phyloP scores from a whole-genome alignment of 2,888 invertebrate species.

The Clistopyga incitator region DNA sequence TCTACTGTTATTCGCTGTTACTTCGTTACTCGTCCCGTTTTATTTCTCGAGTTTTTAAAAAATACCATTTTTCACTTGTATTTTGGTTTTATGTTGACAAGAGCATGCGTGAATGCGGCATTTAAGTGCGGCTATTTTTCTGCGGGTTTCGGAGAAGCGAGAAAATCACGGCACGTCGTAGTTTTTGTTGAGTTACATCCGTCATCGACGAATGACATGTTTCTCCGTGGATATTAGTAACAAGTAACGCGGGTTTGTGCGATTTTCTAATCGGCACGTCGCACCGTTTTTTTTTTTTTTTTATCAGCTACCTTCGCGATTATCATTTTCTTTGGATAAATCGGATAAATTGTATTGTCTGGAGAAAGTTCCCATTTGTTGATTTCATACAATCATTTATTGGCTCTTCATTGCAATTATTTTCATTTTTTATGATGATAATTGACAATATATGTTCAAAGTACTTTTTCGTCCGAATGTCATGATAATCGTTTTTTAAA shows the following conservation, averaged over 20 bases:
- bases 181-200: constrained; percentile 42
- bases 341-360: no score
- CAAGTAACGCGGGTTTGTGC: neutral
- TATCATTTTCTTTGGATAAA: neutral
- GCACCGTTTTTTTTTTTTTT: neutral
- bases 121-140: neutral
- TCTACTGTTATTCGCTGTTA: neutral
- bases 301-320: neutral
- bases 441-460: no score
- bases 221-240: constrained; percentile 23
- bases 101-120: neutral
- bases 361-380: no score
- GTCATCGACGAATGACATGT: constrained; percentile 47
- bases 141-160: neutral
- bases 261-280: neutral
- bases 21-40: neutral
- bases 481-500: no score
- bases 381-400: no score
- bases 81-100: no score
- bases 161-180: neutral
- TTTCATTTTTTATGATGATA: no score
- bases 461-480: no score
- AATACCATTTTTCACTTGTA: no score
- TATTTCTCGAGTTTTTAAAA: neutral
- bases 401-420: no score